phyloP scores from a whole-genome alignment of 1,140 invertebrate species.

The Drosophila setifemur region DNA sequence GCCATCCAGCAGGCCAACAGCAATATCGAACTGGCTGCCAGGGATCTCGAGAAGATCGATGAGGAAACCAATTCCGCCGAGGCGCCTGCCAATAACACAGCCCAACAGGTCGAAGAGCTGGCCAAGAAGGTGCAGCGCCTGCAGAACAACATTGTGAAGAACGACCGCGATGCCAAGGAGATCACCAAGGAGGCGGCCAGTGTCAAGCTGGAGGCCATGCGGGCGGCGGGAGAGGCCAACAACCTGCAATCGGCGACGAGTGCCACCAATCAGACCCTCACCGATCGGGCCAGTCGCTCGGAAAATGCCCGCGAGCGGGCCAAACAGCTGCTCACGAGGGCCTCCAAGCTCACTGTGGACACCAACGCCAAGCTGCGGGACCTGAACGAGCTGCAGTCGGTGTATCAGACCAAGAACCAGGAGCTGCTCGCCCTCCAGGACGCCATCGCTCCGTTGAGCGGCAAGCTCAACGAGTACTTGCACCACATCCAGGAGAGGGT shows the following conservation, averaged over 20 bases:
- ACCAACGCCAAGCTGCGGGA: constrained; percentile 89
- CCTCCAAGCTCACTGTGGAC: constrained; percentile 89
- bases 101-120: constrained; percentile 87
- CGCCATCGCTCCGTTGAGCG: constrained; percentile 83
- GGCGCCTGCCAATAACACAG: constrained; percentile 88
- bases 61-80: constrained; percentile 89
- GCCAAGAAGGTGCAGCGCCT: constrained; percentile 87
- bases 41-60: constrained; percentile 87
- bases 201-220: constrained; percentile 83
- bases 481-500: constrained; percentile 84
- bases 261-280: constrained; percentile 85
- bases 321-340: constrained; percentile 88
- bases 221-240: constrained; percentile 63
- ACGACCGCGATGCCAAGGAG: constrained; percentile 86
- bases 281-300: constrained; percentile 85
- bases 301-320: constrained; percentile 88
- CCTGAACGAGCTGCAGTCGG: constrained; percentile 82
- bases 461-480: constrained; percentile 83
- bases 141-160: constrained; percentile 89
- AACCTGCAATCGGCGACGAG: constrained; percentile 74
- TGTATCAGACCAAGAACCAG: constrained; percentile 83
- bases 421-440: constrained; percentile 83
- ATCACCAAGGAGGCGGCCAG: constrained; percentile 84
- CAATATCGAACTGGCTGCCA: constrained; percentile 90
- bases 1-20: constrained; percentile 91